A percentile compares a stretch with the other conserved stretches of the same genome.
phyloP scores from a whole-genome alignment of 2,113 vertebrate genomes.

The Actinemys pallida region DNA sequence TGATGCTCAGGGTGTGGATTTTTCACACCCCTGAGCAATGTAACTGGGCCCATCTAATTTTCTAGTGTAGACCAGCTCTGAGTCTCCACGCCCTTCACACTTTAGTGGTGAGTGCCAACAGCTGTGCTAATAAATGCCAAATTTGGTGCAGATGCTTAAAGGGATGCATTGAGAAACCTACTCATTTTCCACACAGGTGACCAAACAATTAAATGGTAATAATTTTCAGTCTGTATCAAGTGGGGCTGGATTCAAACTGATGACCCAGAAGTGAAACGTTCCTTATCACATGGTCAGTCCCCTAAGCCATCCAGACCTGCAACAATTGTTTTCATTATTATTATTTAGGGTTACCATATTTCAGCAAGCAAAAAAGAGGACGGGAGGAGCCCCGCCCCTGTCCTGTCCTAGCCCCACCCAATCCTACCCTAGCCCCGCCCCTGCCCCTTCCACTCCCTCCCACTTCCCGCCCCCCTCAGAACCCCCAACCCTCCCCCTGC shows the following conservation, averaged over 20 bases:
- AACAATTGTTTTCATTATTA: neutral
- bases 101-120: neutral
- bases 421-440: too few relatives aligned
- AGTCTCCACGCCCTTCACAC: neutral
- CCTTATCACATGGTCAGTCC: neutral
- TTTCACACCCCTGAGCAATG: neutral
- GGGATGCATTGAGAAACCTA: neutral
- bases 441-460: too few relatives aligned
- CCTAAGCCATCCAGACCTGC: neutral
- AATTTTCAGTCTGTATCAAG: neutral
- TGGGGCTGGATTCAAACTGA: neutral
- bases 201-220: neutral
- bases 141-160: neutral
- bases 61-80: neutral
- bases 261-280: neutral
- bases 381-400: too few relatives aligned
- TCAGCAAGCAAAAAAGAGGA: too few relatives aligned
- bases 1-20: neutral
- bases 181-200: neutral
- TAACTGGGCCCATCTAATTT: neutral
- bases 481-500: too few relatives aligned
- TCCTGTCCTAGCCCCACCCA: too few relatives aligned
- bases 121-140: neutral
- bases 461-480: too few relatives aligned
- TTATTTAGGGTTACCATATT: neutral